Evolutionary conservation across 2,797 vertebrate genomes (phyloP).

Genomic region (Rhinogobio ventralis): DNA sequence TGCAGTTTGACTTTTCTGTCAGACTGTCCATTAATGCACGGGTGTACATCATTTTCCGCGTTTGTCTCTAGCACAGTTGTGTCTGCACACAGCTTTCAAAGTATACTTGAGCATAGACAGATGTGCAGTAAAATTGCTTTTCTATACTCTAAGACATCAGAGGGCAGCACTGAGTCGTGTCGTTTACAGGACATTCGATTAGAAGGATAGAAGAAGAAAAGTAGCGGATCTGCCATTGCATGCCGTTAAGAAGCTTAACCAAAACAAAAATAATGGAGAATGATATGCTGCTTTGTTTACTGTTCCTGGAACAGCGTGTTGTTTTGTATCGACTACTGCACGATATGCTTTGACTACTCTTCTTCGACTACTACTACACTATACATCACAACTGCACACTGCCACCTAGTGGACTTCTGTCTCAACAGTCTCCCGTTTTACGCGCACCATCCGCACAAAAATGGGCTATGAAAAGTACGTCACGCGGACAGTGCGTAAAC

Average conservation of each 20-base stretch:
- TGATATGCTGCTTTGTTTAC: not conserved
- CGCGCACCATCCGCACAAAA: not conserved
- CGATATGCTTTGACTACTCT: too few relatives aligned
- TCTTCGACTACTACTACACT: too few relatives aligned
- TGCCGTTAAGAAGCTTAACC: not conserved
- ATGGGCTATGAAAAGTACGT: not conserved
- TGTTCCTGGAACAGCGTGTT: not conserved
- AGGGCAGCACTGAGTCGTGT: not conserved
- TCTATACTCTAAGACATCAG: not conserved
- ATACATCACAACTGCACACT: not conserved
- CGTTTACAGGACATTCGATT: not conserved
- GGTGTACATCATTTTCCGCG: too few relatives aligned
- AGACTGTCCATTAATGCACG: not conserved
- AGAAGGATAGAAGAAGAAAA: not conserved
- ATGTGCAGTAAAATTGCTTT: too few relatives aligned
- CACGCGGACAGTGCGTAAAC: not conserved
- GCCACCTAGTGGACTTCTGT: not conserved
- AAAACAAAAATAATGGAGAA: not conserved
- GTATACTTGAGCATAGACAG: too few relatives aligned
- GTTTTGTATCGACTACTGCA: too few relatives aligned
- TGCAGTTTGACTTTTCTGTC: slow-evolving; percentile 15
- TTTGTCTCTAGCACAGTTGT: too few relatives aligned
- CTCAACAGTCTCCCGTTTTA: not conserved
- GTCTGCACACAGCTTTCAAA: too few relatives aligned
- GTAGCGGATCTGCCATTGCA: not conserved